phyloP scores from a whole-genome alignment of 1,140 invertebrate species.

The Aphaenogaster ashmeadi region DNA sequence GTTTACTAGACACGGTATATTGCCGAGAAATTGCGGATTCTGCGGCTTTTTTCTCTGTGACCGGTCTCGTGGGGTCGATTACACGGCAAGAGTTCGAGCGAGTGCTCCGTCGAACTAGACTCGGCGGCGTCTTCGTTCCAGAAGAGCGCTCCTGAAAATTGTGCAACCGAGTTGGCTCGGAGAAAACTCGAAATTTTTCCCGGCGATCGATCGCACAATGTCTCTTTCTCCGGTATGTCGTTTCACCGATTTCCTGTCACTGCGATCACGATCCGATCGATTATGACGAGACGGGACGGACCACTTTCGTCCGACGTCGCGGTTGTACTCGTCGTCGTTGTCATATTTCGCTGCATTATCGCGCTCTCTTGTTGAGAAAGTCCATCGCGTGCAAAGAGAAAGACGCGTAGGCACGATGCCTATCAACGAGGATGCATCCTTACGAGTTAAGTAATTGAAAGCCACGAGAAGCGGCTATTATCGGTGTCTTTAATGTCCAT shows the following conservation, averaged over 20 bases:
- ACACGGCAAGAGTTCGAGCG: conserved; percentile 7
- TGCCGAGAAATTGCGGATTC: conserved; percentile 1
- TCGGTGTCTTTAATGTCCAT: conserved; percentile 1
- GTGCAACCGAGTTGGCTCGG: conserved; percentile 64
- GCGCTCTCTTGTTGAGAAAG: conserved; percentile 57
- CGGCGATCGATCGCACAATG: conserved; percentile 30
- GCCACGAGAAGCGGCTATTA: conserved; percentile 16
- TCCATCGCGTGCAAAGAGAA: conserved; percentile 56
- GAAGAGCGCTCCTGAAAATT: conserved; percentile 79
- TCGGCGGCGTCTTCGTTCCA: conserved; percentile 71
- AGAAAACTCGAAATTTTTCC: conserved; percentile 83
- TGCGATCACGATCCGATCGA: conserved; percentile 28
- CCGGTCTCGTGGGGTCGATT: conserved; percentile 10
- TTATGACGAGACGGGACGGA: conserved; percentile 41
- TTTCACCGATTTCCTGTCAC: conserved; percentile 61
- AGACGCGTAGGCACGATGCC: conserved; percentile 31
- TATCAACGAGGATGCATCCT: conserved; percentile 41
- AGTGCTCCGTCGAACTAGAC: conserved; percentile 7
- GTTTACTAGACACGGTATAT: background rate
- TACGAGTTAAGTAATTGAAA: conserved; percentile 47
- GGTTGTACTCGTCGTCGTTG: background rate
- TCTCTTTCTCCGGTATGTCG: conserved; percentile 48
- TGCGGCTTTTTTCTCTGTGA: conserved; percentile 32
- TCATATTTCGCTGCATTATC: conserved; percentile 33
- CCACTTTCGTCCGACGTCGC: conserved; percentile 45